Conservation (phyloP, 2,797 vertebrate genomes). For the Enteromius unitaeniatus region DNA sequence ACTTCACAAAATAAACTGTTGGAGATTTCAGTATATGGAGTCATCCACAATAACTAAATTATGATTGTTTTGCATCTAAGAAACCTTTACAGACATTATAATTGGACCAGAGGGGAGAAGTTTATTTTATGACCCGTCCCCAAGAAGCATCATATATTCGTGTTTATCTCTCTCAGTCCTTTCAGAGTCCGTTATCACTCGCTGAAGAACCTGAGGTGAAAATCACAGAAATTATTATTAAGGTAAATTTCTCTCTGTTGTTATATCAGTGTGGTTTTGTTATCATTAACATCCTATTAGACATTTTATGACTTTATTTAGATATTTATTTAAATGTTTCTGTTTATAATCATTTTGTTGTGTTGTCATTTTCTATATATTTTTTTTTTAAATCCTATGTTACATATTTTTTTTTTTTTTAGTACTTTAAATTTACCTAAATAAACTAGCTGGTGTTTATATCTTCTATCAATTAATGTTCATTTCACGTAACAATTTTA, state of each 20-base stretch:
- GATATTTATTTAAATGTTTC: neutral
- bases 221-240: conserved; percentile 87
- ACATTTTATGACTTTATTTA: neutral
- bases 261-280: neutral
- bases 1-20: too few relatives aligned
- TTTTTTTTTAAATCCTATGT: neutral
- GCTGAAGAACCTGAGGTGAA: conserved; percentile 84
- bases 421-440: neutral
- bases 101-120: neutral
- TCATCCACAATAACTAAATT: neutral
- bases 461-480: neutral
- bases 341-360: neutral
- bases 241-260: conserved; percentile 70
- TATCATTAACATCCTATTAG: neutral
- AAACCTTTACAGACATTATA: neutral
- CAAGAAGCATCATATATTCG: neutral
- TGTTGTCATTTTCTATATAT: neutral
- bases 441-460: neutral
- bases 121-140: neutral
- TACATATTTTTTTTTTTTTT: neutral
- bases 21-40: neutral
- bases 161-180: conserved; percentile 64
- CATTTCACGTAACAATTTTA: neutral
- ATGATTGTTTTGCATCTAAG: neutral
- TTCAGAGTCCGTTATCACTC: conserved; percentile 83